Conservation (phyloP, 2,888 invertebrate species). For the Eupithecia centaureata region DNA sequence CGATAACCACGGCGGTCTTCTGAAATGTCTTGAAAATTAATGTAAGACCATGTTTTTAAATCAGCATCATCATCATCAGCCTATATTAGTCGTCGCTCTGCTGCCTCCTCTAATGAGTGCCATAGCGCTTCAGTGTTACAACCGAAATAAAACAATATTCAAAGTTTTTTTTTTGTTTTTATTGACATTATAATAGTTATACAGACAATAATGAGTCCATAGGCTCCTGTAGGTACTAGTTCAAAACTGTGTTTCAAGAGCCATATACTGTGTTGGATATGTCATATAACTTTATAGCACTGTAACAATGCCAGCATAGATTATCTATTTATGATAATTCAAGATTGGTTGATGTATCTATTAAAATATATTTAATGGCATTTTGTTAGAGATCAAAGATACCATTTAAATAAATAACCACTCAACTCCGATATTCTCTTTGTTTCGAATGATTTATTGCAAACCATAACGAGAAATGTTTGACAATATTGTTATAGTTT, state of each 20-base stretch:
- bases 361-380: slow-evolving; percentile 21
- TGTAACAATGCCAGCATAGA: background rate
- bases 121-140: too few relatives aligned
- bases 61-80: too few relatives aligned
- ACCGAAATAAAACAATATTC: too few relatives aligned
- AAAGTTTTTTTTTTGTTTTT: too few relatives aligned
- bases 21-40: too few relatives aligned
- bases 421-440: slow-evolving; percentile 18
- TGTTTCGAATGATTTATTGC: slow-evolving; percentile 26
- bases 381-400: slow-evolving; percentile 21
- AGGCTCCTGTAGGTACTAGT: background rate
- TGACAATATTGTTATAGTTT: background rate
- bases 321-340: background rate
- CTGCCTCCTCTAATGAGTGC: too few relatives aligned
- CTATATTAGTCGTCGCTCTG: too few relatives aligned
- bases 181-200: too few relatives aligned
- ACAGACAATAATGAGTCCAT: too few relatives aligned
- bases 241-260: background rate
- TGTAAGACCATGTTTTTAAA: too few relatives aligned
- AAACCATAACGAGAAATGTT: slow-evolving; percentile 1
- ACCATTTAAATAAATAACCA: slow-evolving; percentile 24
- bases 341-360: slow-evolving; percentile 5
- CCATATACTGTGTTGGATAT: background rate
- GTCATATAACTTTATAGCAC: background rate
- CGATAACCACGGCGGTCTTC: too few relatives aligned